Conservation (phyloP, 2,888 invertebrate genomes). For the Drosophila ustulata region DNA sequence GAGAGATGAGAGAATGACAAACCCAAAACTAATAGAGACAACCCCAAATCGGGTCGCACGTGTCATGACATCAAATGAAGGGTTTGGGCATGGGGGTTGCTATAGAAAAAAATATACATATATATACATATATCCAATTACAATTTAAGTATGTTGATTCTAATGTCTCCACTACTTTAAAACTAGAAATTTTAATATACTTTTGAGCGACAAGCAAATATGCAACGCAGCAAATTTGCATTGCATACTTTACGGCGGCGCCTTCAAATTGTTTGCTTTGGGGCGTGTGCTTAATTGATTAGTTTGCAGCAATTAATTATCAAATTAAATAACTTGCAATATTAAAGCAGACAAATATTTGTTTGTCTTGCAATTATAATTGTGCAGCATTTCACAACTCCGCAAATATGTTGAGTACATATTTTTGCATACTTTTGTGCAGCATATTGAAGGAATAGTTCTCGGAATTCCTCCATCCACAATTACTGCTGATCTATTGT, state of each 20-base stretch:
- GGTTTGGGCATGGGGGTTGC: slow-evolving; percentile 4
- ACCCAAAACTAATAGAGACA: slow-evolving; percentile 23
- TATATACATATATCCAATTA: slow-evolving; percentile 63
- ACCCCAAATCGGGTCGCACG: slow-evolving; percentile 33
- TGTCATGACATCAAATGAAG: slow-evolving; percentile 45
- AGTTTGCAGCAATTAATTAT: background rate
- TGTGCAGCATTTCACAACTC: background rate
- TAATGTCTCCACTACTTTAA: slow-evolving; percentile 31
- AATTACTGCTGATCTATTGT: too few species aligned
- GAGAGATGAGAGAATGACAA: slow-evolving; percentile 29
- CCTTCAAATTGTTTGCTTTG: background rate
- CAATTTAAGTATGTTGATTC: slow-evolving; percentile 74
- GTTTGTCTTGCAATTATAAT: background rate
- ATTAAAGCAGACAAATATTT: background rate
- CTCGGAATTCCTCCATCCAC: too few species aligned
- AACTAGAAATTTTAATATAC: slow-evolving; percentile 32
- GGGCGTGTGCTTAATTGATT: background rate
- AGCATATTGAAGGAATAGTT: background rate
- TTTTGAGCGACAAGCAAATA: slow-evolving; percentile 5
- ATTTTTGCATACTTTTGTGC: background rate
- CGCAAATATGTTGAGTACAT: background rate
- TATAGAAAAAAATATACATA: slow-evolving; percentile 29
- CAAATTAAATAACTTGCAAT: background rate
- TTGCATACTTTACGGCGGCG: slow-evolving; percentile 21
- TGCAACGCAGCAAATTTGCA: background rate